These are phyloP conservation scores for Pollenia labialis DNA, from an alignment of 2,888 invertebrate species.

Conservation along the genomic window DNA sequence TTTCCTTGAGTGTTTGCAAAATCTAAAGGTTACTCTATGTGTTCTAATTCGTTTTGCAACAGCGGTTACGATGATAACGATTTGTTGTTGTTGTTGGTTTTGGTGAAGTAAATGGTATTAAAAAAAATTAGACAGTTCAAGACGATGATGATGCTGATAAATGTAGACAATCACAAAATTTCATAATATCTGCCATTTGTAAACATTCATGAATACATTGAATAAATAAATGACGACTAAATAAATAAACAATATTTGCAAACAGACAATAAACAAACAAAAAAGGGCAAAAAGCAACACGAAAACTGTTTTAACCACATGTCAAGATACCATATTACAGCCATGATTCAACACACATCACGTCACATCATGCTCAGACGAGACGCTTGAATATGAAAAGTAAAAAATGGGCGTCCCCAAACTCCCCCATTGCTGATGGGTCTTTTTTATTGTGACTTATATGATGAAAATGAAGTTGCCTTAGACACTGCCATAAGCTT, in stretches of 20 bases:
- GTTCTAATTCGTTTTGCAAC: neutral
- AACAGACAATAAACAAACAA: neutral
- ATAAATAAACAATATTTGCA: slow-evolving; percentile 41
- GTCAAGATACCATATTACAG: slow-evolving; percentile 35
- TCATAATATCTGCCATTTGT: slow-evolving; percentile 55
- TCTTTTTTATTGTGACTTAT: slow-evolving; percentile 27
- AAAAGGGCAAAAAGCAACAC: neutral
- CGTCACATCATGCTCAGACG: slow-evolving; percentile 5
- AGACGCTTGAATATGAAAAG: neutral
- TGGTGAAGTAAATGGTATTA: neutral
- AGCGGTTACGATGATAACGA: neutral
- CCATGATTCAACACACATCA: slow-evolving; percentile 24
- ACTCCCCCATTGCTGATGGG: neutral
- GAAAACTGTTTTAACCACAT: slow-evolving; percentile 40
- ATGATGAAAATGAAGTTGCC: slow-evolving; percentile 57
- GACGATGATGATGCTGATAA: neutral
- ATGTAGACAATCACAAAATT: slow-evolving; percentile 48
- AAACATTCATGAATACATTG: slow-evolving; percentile 58
- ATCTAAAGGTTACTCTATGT: slow-evolving; percentile 21
- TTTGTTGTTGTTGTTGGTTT: neutral
- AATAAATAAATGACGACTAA: slow-evolving; percentile 38
- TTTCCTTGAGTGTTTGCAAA: slow-evolving; percentile 15
- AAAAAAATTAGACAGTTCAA: neutral
- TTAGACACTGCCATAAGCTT: slow-evolving; percentile 69
- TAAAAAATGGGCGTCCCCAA: neutral